These are phyloP conservation scores for Macrophya alboannulata DNA, from an alignment of 2,888 invertebrate genomes.

Conservation along the genomic window DNA sequence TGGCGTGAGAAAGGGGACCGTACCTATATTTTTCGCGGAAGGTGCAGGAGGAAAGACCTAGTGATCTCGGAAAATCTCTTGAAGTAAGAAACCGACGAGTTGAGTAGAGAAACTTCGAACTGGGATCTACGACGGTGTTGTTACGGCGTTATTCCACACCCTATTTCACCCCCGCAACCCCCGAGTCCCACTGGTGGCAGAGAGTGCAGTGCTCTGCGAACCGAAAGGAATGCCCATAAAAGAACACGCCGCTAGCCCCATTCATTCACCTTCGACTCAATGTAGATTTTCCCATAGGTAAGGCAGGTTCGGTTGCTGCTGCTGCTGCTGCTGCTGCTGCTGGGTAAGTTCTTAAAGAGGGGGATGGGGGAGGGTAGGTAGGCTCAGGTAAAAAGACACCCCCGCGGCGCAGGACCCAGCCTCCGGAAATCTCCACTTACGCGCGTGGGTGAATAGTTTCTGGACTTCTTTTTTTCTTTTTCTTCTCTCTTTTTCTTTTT, in stretches of 20 bases:
- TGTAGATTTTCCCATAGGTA: conserved; percentile 76
- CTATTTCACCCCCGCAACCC: conserved; percentile 51
- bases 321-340: conserved; percentile 21
- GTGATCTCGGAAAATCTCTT: neutral
- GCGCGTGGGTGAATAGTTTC: conserved; percentile 74
- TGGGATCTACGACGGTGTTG: conserved; percentile 25
- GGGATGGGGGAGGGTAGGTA: conserved; percentile 55
- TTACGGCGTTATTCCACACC: conserved; percentile 44
- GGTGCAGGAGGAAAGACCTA: neutral
- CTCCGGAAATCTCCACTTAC: conserved; percentile 79
- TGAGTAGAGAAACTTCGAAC: neutral
- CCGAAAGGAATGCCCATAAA: conserved; percentile 76
- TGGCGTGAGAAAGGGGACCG: conserved; percentile 40
- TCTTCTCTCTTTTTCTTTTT: conserved; percentile 49
- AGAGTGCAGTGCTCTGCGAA: conserved; percentile 58
- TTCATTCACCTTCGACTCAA: conserved; percentile 74
- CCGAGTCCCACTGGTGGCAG: conserved; percentile 46
- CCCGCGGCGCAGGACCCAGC: conserved; percentile 73
- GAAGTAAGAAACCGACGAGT: conserved; percentile 12
- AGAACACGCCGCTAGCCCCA: conserved; percentile 74
- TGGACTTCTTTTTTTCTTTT: conserved; percentile 59
- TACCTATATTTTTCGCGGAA: conserved; percentile 46
- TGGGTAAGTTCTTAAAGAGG: conserved; percentile 63
- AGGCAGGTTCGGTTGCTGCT: conserved; percentile 36
- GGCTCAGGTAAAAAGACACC: conserved; percentile 75